Evolutionary conservation across 2,797 vertebrate genomes (phyloP), one percentile per base, ranked within the genome.

Genomic region (Prionace glauca): DNA sequence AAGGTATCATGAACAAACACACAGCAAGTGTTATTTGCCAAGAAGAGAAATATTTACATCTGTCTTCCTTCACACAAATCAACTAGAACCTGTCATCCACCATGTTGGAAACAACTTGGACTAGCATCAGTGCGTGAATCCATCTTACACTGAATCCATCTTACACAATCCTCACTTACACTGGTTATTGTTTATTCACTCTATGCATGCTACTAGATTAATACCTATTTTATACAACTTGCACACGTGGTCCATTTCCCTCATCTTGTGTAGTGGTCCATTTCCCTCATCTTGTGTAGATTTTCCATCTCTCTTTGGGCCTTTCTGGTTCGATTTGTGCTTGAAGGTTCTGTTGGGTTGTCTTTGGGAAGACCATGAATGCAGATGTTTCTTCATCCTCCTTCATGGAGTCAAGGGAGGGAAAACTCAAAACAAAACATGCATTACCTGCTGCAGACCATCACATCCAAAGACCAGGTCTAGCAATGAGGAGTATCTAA

Each of bases 1-100:
- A 36, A 11, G 32, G 65, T 69, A 67, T 67, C 62, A 92, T 67
- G 8, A 92, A 67, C 62, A 67, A 67, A 67, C 88, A 65, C 4
- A 1, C 60, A 62, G 88, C 88, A 65, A 65, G 60, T 91, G n/a
- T 20, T 92, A 36, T 67, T 92, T 8, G 36, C n/a, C 20, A 92
- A 92, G 36, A 67, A 26, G 32, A 41, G 90, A 65, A 92, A 92
- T n/a, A 92, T 92, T 92, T 92, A 67, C n/a, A 92, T 69, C 20
- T 36, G 79, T 22, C 32, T 65, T 22, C n/a, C n/a, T 92, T 67
- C 32, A 22, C 65, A 65, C 32, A 24, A 41, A 92, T 92, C 62
- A 41, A 16, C 90, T 36, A 36, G 36, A 92, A 20, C 90, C 62
- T 67, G 90, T 10, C 7, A 0, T 67, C 16, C 36, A 41, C 20